These are phyloP conservation scores for Dryococelus australis DNA, from an alignment of 2,888 invertebrate species.

Conservation along the genomic window DNA sequence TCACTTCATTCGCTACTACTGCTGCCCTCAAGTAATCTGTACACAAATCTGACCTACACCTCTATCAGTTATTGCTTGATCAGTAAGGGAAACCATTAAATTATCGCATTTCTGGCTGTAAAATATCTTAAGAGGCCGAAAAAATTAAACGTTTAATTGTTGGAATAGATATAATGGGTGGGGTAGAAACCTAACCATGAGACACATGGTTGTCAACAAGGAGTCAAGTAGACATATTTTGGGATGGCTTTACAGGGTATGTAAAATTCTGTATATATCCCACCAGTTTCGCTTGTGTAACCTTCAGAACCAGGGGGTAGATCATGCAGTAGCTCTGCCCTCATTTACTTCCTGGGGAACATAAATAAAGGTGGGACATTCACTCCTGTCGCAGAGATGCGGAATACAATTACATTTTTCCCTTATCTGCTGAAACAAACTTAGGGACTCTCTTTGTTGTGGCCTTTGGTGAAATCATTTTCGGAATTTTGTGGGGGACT, in stretches of 20 bases:
- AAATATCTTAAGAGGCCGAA: neutral
- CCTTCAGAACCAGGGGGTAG: neutral
- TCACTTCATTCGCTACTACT: neutral
- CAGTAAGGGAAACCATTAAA: neutral
- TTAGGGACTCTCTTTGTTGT: no score
- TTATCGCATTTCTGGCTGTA: neutral
- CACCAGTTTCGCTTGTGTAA: neutral
- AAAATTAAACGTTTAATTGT: neutral
- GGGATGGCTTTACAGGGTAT: neutral
- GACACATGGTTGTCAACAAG: neutral
- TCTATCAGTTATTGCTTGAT: neutral
- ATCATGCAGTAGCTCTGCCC: no score
- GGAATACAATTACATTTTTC: no score
- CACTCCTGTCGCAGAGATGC: no score
- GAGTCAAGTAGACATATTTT: neutral
- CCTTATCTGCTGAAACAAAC: no score
- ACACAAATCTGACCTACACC: no score
- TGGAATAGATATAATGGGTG: neutral
- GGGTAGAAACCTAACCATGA: neutral
- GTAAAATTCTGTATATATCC: neutral
- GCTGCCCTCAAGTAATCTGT: neutral
- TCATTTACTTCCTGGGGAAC: no score
- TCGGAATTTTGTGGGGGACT: no score
- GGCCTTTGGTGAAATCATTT: no score
- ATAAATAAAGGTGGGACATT: no score